Percentiles rank a stretch among this genome's conserved stretches.
phyloP scores from a whole-genome alignment of 1,140 invertebrate genomes.

The Popillia japonica region DNA sequence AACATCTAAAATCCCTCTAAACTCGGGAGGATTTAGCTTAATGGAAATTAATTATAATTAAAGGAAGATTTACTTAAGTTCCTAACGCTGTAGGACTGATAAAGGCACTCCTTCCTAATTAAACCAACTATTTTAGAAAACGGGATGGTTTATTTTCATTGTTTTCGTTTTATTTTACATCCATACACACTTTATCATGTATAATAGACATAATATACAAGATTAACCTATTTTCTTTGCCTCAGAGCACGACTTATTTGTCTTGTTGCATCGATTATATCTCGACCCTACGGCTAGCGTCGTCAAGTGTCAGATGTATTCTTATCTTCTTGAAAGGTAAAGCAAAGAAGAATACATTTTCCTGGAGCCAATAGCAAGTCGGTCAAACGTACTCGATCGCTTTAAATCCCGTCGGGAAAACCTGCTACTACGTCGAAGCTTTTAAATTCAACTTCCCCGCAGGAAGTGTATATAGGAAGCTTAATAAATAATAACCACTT shows the following conservation, averaged over 20 bases:
- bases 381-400: neutral
- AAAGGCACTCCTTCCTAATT: constrained; percentile 20
- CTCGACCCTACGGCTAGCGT: neutral
- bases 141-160: neutral
- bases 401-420: neutral
- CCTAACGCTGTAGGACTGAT: neutral
- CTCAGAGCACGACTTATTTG: neutral
- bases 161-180: neutral
- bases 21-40: constrained; percentile 4
- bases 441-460: constrained; percentile 8
- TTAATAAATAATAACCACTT: constrained; percentile 27
- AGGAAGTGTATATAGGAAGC: constrained; percentile 9
- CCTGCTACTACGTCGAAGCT: neutral
- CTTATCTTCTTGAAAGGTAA: neutral
- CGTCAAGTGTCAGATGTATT: neutral
- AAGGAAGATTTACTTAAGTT: constrained; percentile 20
- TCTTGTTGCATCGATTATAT: neutral
- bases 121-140: neutral
- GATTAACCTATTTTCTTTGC: neutral
- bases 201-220: too few species aligned
- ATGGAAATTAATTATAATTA: constrained; percentile 32
- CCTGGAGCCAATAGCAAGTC: neutral
- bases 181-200: neutral
- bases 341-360: constrained; percentile 1
- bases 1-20: neutral